These are phyloP conservation scores for Ectropis crepuscularia DNA, from an alignment of 2,888 invertebrate genomes.

Conservation along the genomic window DNA sequence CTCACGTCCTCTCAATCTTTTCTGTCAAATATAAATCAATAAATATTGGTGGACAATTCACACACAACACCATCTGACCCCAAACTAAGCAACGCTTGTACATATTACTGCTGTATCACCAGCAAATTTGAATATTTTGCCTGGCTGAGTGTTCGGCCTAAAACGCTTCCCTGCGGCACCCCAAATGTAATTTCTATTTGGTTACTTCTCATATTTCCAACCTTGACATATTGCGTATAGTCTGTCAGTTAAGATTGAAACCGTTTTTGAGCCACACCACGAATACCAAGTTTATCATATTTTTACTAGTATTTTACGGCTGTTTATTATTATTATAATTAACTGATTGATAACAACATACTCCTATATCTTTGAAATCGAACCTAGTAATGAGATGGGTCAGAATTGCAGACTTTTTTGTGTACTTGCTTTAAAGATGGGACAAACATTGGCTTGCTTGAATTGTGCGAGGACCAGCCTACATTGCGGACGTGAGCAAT, in stretches of 20 bases:
- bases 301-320: too few relatives aligned
- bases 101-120: slow-evolving; percentile 3
- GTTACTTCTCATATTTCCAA: too few relatives aligned
- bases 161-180: slow-evolving; percentile 3
- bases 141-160: neutral
- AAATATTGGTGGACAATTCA: too few relatives aligned
- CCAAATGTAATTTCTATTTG: too few relatives aligned
- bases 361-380: too few relatives aligned
- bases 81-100: too few relatives aligned
- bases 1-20: neutral
- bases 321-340: too few relatives aligned
- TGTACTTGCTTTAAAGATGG: neutral
- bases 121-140: neutral
- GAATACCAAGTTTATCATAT: neutral
- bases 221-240: neutral
- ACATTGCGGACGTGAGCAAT: neutral
- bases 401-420: neutral
- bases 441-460: slow-evolving; percentile 1
- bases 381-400: neutral
- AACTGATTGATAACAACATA: too few relatives aligned
- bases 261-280: slow-evolving; percentile 1
- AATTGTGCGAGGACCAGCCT: neutral
- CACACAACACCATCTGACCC: too few relatives aligned
- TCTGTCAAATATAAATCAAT: neutral
- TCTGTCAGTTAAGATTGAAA: neutral